Evolutionary conservation across 1,140 invertebrate genomes (phyloP).

Genomic region (Drosophila sp.): DNA sequence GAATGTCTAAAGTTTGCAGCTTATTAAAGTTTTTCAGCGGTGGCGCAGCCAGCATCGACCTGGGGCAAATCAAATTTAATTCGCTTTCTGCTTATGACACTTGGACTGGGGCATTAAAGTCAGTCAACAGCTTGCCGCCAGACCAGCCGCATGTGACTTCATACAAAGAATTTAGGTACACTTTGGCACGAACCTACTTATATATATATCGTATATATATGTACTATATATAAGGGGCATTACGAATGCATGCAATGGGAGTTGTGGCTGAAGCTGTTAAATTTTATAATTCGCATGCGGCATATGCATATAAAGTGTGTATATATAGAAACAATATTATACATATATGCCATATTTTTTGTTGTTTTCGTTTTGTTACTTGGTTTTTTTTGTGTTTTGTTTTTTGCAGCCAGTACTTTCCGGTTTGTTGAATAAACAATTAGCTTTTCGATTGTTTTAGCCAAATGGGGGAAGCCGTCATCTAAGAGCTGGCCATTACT

Average conservation of each 20-base stretch:
- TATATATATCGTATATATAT: neutral
- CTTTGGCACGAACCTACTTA: neutral
- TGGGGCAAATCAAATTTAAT: conserved; percentile 66
- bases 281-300: conserved; percentile 12
- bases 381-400: conserved; percentile 26
- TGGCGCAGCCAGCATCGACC: conserved; percentile 17
- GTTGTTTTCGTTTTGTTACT: conserved; percentile 13
- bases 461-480: neutral
- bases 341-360: conserved; percentile 4
- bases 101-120: conserved; percentile 34
- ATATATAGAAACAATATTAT: neutral
- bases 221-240: neutral
- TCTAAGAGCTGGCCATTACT: conserved; percentile 48
- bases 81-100: neutral
- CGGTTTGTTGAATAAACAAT: conserved; percentile 70
- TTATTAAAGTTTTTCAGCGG: conserved; percentile 51
- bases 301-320: neutral
- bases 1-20: conserved; percentile 52
- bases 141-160: conserved; percentile 30
- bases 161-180: conserved; percentile 42
- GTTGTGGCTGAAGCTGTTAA: conserved; percentile 6
- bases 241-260: conserved; percentile 6
- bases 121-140: neutral
- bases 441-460: conserved; percentile 52
- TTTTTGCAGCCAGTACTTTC: conserved; percentile 50